phyloP scores from a whole-genome alignment of 2,888 invertebrate genomes.

The Cosmia trapezina region DNA sequence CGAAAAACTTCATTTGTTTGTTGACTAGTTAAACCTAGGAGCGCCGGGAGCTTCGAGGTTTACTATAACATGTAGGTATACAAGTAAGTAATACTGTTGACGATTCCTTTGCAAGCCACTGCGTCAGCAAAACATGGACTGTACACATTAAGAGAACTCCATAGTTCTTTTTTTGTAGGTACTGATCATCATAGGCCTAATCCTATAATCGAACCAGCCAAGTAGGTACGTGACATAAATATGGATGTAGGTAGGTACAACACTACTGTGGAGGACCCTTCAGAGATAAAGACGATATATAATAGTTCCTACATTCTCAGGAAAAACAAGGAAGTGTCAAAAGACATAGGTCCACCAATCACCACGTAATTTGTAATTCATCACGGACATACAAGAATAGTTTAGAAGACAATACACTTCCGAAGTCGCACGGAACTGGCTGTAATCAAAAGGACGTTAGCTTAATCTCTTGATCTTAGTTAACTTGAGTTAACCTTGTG shows the following conservation, averaged over 20 bases:
- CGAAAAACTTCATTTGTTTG: no score
- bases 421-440: conserved; percentile 62
- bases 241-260: not conserved
- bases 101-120: no score
- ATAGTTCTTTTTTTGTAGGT: no score
- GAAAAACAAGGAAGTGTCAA: conserved; percentile 30
- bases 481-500: conserved; percentile 41
- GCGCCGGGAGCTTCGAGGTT: no score
- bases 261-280: not conserved
- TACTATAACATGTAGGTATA: no score
- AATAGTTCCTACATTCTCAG: conserved; percentile 5
- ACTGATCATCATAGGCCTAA: no score
- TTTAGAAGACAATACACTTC: conserved; percentile 55
- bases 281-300: not conserved
- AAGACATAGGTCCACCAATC: not conserved
- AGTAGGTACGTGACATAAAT: not conserved
- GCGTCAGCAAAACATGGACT: no score
- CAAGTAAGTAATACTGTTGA: no score
- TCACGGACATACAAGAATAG: conserved; percentile 42
- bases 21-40: no score
- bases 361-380: conserved; percentile 44
- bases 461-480: conserved; percentile 36
- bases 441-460: conserved; percentile 37
- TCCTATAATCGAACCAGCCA: not conserved
- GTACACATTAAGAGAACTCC: no score